These are phyloP conservation scores for Python bivittatus DNA, from an alignment of 2,113 vertebrate genomes.

Conservation along the genomic window DNA sequence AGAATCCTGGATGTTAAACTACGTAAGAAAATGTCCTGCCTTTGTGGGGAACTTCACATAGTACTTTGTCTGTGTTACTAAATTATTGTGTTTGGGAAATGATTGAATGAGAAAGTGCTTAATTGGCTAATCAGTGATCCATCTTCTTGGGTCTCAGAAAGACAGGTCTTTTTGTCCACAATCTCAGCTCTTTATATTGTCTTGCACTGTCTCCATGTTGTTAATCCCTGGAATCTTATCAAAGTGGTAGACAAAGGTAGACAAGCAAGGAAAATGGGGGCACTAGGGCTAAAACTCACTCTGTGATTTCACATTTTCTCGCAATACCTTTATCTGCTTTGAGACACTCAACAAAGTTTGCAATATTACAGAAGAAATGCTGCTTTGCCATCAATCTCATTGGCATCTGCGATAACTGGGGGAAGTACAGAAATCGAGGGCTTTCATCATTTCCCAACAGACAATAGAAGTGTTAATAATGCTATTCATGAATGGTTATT, in stretches of 20 bases:
- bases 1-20: too few relatives aligned
- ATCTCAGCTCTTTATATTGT: not conserved
- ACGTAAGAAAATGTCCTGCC: not conserved
- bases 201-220: not conserved
- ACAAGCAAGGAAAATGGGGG: constrained; percentile 29
- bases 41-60: not conserved
- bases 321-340: constrained; percentile 47
- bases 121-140: not conserved
- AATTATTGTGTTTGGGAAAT: not conserved
- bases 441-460: constrained; percentile 55
- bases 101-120: not conserved
- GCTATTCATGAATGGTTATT: constrained; percentile 24
- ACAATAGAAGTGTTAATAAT: constrained; percentile 37
- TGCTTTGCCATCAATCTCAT: constrained; percentile 58
- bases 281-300: constrained; percentile 25
- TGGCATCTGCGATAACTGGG: constrained; percentile 59
- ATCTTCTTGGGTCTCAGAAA: not conserved
- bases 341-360: constrained; percentile 38
- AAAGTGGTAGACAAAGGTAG: not conserved
- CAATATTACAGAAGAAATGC: constrained; percentile 49
- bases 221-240: constrained; percentile 26
- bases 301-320: constrained; percentile 55
- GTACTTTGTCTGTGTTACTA: not conserved
- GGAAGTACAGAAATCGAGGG: constrained; percentile 42
- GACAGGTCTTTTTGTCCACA: not conserved